phyloP scores from a whole-genome alignment of 2,113 vertebrate species.

The Trogon surrucura region DNA sequence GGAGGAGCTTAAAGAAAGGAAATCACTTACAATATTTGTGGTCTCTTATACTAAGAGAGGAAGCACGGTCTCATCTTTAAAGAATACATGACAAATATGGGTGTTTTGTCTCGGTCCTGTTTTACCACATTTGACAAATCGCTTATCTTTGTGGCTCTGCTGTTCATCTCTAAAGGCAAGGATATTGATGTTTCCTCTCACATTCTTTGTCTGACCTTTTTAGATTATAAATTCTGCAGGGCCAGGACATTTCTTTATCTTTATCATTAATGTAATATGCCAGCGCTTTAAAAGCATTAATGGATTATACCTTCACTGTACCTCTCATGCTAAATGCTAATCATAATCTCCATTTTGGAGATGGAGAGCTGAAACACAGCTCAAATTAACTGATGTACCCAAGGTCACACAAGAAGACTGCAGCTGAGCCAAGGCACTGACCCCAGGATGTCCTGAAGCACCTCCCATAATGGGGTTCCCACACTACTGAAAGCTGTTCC shows the following conservation, averaged over 20 bases:
- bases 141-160: background rate
- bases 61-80: background rate
- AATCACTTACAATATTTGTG: background rate
- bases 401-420: background rate
- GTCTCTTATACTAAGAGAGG: background rate
- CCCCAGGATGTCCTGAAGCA: background rate
- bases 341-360: background rate
- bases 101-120: background rate
- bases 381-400: background rate
- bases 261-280: slow-evolving; percentile 29
- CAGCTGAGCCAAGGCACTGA: background rate
- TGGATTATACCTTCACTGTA: slow-evolving; percentile 9
- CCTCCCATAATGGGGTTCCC: background rate
- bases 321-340: slow-evolving; percentile 9
- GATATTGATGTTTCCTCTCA: slow-evolving; percentile 24
- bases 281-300: slow-evolving; percentile 22
- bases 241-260: slow-evolving; percentile 12
- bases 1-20: background rate
- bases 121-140: slow-evolving; percentile 24
- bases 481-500: background rate
- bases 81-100: background rate
- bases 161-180: background rate
- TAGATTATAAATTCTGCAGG: slow-evolving; percentile 10
- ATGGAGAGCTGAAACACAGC: background rate
- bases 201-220: slow-evolving; percentile 21